Conservation (phyloP, 1,140 invertebrate species). For the Leptopilina boulardi region DNA sequence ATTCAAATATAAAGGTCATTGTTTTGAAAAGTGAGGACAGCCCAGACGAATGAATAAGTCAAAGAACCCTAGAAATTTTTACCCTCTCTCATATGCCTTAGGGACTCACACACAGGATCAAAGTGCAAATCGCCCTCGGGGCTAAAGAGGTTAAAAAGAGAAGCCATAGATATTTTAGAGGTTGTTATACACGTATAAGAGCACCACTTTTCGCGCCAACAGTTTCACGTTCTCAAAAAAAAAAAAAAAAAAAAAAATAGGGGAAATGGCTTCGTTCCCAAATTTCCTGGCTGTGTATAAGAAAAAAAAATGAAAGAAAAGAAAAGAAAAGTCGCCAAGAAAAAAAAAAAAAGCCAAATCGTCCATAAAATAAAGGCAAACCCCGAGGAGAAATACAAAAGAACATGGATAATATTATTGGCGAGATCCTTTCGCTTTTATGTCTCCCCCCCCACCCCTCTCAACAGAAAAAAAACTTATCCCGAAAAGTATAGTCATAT, state of each 20-base stretch:
- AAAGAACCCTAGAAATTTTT: constrained; percentile 21
- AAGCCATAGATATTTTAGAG: constrained; percentile 28
- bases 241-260: too few species aligned
- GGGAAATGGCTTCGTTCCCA: constrained; percentile 32
- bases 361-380: constrained; percentile 19
- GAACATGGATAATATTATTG: neutral
- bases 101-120: constrained; percentile 5
- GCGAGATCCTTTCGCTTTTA: constrained; percentile 7
- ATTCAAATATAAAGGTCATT: neutral
- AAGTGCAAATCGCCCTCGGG: constrained; percentile 13
- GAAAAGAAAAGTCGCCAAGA: neutral
- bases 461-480: too few species aligned
- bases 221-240: neutral
- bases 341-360: neutral
- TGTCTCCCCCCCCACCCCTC: neutral
- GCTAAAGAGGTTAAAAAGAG: constrained; percentile 25
- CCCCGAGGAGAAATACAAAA: constrained; percentile 15
- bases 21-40: constrained; percentile 7
- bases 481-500: neutral
- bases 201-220: constrained; percentile 21
- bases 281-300: constrained; percentile 7
- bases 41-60: constrained; percentile 16
- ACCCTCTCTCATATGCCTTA: neutral
- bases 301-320: neutral
- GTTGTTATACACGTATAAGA: constrained; percentile 16